These are phyloP conservation scores for Melieria picta DNA, from an alignment of 2,888 invertebrate genomes.

Conservation along the genomic window DNA sequence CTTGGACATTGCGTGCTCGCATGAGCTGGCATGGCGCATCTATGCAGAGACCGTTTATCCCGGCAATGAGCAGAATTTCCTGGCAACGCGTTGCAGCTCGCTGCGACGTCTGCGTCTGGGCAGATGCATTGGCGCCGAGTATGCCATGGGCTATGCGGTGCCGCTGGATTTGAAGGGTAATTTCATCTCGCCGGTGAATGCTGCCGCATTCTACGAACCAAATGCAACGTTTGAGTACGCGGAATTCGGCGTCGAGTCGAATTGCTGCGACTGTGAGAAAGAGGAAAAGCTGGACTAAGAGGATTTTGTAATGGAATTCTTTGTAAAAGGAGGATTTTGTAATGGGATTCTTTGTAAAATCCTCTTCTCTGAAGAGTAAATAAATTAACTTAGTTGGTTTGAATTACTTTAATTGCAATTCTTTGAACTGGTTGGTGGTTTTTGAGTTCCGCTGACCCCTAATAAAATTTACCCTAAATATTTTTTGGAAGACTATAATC, in stretches of 20 bases:
- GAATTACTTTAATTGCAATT: too few species aligned
- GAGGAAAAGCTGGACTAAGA: not conserved
- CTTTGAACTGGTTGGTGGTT: too few species aligned
- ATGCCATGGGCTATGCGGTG: conserved; percentile 51
- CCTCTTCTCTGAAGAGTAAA: too few species aligned
- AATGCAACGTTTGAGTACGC: conserved; percentile 48
- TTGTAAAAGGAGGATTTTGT: too few species aligned
- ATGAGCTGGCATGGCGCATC: conserved; percentile 53
- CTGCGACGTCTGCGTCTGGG: conserved; percentile 40
- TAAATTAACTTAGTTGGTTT: too few species aligned
- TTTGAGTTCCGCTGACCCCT: too few species aligned
- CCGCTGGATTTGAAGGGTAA: conserved; percentile 47
- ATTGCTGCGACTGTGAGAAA: conserved; percentile 43
- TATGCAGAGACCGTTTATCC: conserved; percentile 56
- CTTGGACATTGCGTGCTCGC: conserved; percentile 49
- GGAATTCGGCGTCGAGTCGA: conserved; percentile 46
- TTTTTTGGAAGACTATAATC: too few species aligned
- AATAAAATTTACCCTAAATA: too few species aligned
- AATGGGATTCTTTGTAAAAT: too few species aligned
- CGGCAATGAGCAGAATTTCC: conserved; percentile 53
- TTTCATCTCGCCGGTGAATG: conserved; percentile 50
- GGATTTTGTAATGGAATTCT: not conserved
- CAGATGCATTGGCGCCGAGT: conserved; percentile 41
- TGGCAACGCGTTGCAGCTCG: conserved; percentile 50
- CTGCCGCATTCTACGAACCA: conserved; percentile 47